These are phyloP conservation scores for Leuciscus waleckii DNA, from an alignment of 2,797 vertebrate species.

Conservation along the genomic window DNA sequence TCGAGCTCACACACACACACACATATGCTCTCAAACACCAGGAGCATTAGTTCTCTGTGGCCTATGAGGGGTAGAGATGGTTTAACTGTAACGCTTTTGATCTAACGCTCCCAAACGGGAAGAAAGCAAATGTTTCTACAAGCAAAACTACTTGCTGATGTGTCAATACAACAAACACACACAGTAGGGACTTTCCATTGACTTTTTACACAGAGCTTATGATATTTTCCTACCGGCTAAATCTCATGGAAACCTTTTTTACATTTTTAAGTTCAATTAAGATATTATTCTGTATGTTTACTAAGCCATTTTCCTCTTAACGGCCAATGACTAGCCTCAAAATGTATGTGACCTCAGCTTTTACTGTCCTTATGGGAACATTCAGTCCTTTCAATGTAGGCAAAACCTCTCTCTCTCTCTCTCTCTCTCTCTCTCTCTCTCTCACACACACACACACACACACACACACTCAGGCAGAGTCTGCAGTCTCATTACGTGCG, in stretches of 20 bases:
- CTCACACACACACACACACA: background rate
- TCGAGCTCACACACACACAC: background rate
- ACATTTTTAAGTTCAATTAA: background rate
- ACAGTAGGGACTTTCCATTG: background rate
- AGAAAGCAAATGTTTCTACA: background rate
- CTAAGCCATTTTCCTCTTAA: constrained; percentile 6
- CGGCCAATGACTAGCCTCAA: background rate
- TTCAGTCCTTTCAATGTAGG: background rate
- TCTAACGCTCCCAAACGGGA: background rate
- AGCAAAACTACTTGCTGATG: constrained; percentile 16
- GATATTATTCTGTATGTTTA: background rate
- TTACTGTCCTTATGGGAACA: background rate
- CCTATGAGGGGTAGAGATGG: background rate
- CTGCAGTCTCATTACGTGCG: constrained; percentile 35
- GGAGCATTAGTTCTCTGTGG: background rate
- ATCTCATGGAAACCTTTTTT: background rate
- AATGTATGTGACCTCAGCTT: constrained; percentile 9
- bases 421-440: background rate
- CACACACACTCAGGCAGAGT: background rate
- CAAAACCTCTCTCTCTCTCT: background rate
- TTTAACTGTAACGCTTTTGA: background rate
- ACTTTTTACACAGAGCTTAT: background rate
- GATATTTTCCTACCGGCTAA: background rate
- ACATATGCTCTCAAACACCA: background rate
- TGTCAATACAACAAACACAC: background rate